Evolutionary conservation across 2,888 invertebrate genomes (phyloP).

Genomic region (Myathropa florea): DNA sequence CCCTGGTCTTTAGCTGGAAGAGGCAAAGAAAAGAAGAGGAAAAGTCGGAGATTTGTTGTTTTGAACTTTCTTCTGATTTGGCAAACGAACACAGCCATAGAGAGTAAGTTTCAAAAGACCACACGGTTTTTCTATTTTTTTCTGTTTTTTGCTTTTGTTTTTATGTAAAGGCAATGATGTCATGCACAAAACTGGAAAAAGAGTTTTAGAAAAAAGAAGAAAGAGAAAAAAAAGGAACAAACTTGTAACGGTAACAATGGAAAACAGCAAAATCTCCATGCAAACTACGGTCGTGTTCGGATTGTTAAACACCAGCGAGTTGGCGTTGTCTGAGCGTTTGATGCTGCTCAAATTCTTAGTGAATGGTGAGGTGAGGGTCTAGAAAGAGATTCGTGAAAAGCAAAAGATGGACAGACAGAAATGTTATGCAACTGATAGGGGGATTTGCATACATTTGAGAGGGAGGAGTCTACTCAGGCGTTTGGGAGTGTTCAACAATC

Average conservation of each 20-base stretch:
- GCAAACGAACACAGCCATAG: slow-evolving; percentile 44
- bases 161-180: slow-evolving; percentile 32
- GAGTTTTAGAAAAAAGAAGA: not conserved
- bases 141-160: not conserved
- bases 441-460: too few relatives aligned
- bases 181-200: slow-evolving; percentile 44
- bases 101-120: slow-evolving; percentile 3
- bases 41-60: slow-evolving; percentile 31
- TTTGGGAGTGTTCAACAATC: not conserved
- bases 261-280: slow-evolving; percentile 19
- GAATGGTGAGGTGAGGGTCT: not conserved
- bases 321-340: not conserved
- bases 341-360: not conserved
- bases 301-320: not conserved
- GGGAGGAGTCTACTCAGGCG: not conserved
- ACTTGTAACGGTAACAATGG: not conserved
- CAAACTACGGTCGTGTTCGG: slow-evolving; percentile 22
- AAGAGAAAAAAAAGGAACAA: not conserved
- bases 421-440: not conserved
- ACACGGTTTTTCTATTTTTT: not conserved
- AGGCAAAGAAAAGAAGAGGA: slow-evolving; percentile 28
- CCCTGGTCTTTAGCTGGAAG: slow-evolving; percentile 60
- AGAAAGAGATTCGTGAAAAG: not conserved
- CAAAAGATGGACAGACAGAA: not conserved
- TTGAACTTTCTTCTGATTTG: slow-evolving; percentile 18